These are phyloP conservation scores for Pomacea canaliculata DNA, from an alignment of 2,888 invertebrate species.

Conservation along the genomic window DNA sequence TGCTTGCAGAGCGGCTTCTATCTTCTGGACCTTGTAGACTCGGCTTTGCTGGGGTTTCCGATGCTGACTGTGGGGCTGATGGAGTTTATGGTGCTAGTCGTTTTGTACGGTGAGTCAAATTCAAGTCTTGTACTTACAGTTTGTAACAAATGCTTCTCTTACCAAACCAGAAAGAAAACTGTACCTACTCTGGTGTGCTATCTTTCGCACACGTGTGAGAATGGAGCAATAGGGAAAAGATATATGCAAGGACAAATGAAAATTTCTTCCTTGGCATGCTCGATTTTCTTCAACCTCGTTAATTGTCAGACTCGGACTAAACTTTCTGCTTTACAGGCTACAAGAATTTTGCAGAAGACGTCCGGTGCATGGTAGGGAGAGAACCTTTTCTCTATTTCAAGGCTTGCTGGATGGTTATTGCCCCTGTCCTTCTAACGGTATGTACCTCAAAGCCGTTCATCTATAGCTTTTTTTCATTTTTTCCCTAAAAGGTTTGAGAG, in stretches of 20 bases:
- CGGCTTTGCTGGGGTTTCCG: slow-evolving; percentile 48
- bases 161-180: too few species aligned
- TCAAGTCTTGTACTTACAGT: too few species aligned
- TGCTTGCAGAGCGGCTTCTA: slow-evolving; percentile 45
- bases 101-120: slow-evolving; percentile 45
- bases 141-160: too few species aligned
- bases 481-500: too few species aligned
- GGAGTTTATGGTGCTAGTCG: slow-evolving; percentile 45
- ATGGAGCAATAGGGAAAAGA: too few species aligned
- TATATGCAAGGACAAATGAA: too few species aligned
- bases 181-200: too few species aligned
- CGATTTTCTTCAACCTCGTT: too few species aligned
- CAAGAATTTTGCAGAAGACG: slow-evolving; percentile 44
- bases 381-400: slow-evolving; percentile 45
- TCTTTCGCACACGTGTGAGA: too few species aligned
- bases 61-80: slow-evolving; percentile 46
- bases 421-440: slow-evolving; percentile 45
- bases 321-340: slow-evolving; percentile 37
- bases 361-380: slow-evolving; percentile 47
- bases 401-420: slow-evolving; percentile 41
- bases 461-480: too few species aligned
- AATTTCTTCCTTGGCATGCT: too few species aligned
- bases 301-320: too few species aligned
- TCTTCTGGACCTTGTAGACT: slow-evolving; percentile 47
- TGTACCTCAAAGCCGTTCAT: not conserved